Percentiles rank a stretch among this genome's conserved stretches.
These are phyloP conservation scores for Echinarachnius parma DNA, from an alignment of 53 echinoderm and acorn worm genomes.

Conservation along the genomic window DNA sequence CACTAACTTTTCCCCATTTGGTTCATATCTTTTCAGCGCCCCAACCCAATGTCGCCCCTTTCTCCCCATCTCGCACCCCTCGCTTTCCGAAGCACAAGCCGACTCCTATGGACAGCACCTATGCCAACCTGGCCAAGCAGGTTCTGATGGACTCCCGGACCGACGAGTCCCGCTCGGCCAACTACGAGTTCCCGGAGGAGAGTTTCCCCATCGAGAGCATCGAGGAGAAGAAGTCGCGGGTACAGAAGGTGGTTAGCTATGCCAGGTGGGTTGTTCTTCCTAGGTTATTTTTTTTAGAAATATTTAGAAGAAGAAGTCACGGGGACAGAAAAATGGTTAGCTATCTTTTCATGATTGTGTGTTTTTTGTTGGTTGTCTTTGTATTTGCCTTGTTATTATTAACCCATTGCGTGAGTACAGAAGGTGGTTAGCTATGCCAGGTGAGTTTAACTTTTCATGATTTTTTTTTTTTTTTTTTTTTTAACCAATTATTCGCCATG, in stretches of 20 bases:
- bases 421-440: no score
- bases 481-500: no score
- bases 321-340: no score
- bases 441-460: no score
- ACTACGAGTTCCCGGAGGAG: conserved; percentile 90
- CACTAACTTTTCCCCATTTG: neutral
- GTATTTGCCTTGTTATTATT: no score
- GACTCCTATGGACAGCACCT: conserved; percentile 82
- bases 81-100: conserved; percentile 90
- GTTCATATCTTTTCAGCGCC: no score
- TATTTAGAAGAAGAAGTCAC: no score
- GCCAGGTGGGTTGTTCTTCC: conserved; percentile 78
- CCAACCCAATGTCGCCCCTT: conserved; percentile 43
- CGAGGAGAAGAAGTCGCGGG: conserved; percentile 78
- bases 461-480: no score
- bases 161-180: conserved; percentile 80
- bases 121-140: conserved; percentile 80
- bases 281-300: no score
- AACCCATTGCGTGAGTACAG: no score
- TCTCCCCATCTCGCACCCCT: conserved; percentile 72
- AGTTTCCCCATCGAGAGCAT: conserved; percentile 82
- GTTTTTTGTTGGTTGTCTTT: no score
- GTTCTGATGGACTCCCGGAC: conserved; percentile 63
- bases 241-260: conserved; percentile 79
- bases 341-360: no score